phyloP scores from a whole-genome alignment of 1,140 invertebrate genomes.

The Drosophila serrata region DNA sequence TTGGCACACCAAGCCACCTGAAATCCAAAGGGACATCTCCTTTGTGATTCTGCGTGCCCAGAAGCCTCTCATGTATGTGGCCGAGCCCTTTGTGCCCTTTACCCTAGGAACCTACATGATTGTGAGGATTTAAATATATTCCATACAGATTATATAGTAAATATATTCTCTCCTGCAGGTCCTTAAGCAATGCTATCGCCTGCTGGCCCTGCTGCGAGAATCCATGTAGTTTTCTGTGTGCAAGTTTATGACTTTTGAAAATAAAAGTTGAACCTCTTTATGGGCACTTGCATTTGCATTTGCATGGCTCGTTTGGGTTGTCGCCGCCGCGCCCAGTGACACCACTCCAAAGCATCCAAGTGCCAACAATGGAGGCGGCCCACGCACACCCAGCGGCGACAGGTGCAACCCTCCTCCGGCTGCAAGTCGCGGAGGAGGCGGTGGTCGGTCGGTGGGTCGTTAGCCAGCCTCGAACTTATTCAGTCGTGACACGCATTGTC shows the following conservation, averaged over 20 bases:
- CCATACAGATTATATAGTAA: background rate
- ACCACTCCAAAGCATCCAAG: constrained; percentile 24
- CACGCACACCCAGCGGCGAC: constrained; percentile 71
- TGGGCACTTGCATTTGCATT: constrained; percentile 47
- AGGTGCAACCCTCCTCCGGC: constrained; percentile 60
- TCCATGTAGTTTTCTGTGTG: constrained; percentile 35
- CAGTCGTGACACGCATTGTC: constrained; percentile 75
- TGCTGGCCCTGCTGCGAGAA: constrained; percentile 56
- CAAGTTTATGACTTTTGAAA: constrained; percentile 30
- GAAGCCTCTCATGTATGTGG: constrained; percentile 60
- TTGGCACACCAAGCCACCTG: constrained; percentile 58
- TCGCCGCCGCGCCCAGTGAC: constrained; percentile 63
- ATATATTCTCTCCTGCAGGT: constrained; percentile 25
- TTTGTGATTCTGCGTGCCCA: constrained; percentile 69
- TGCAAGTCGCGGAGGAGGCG: constrained; percentile 51
- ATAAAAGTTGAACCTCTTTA: constrained; percentile 44
- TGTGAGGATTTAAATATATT: constrained; percentile 29
- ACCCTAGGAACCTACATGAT: constrained; percentile 67
- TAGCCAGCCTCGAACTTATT: constrained; percentile 79
- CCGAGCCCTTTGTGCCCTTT: constrained; percentile 61
- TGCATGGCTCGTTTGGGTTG: constrained; percentile 59
- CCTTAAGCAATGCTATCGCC: constrained; percentile 62
- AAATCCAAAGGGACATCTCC: constrained; percentile 58
- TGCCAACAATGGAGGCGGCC: constrained; percentile 41
- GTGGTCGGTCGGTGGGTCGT: constrained; percentile 28